Base-by-base conservation (phyloP, 2,888 invertebrate species). In the Meteorus colon region DNA sequence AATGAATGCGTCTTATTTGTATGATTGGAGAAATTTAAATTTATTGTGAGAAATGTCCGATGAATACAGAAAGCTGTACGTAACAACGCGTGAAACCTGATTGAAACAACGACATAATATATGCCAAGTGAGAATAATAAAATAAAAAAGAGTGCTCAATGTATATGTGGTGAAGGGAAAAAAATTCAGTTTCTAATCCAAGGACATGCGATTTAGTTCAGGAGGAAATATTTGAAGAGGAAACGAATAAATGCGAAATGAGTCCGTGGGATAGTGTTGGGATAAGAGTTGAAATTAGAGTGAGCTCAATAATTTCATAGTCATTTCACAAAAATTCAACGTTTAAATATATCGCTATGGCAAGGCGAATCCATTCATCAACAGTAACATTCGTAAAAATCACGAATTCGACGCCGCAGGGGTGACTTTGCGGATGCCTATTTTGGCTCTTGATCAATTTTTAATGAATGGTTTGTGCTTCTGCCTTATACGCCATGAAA, bases 271-370 rank as follows among this genome's bases (percentile, higher is more conserved):
- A 29, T 12, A 62, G 62, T 62, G 62, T 62, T 29, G 29, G 24
- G 62, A 62, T 41, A 14, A 29, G 62, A 62, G 62, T 29, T 62
- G 16, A 62, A 31, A 62, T 62, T 62, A 31, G 41, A 41, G 62
- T 62, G n/a, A 31, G 16, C 31, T 62, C 14, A n/a, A 62, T 62
- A 75, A 73, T 75, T 70, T 69, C 75, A 59, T 72, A 72, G 69
- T 76, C 74, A 31, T 76, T 59, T 74, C 2, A 31, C 55, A 75
- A 79, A 80, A 19, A 55, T 55, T 80, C 71, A 73, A 76, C 74
- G 79, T 80, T 80, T 80, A 79, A 80, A 79, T 79, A 77, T 79
- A 55, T 73, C 74, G 78, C 78, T 41, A 31, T 70, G 76, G 79
- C 77, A 66, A 77, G 74, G 65, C 60, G 74, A 73, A 78, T 65